Evolutionary conservation across 2,888 invertebrate genomes (phyloP), one percentile per base, ranked within the genome.

Genomic region (Plusia festucae): DNA sequence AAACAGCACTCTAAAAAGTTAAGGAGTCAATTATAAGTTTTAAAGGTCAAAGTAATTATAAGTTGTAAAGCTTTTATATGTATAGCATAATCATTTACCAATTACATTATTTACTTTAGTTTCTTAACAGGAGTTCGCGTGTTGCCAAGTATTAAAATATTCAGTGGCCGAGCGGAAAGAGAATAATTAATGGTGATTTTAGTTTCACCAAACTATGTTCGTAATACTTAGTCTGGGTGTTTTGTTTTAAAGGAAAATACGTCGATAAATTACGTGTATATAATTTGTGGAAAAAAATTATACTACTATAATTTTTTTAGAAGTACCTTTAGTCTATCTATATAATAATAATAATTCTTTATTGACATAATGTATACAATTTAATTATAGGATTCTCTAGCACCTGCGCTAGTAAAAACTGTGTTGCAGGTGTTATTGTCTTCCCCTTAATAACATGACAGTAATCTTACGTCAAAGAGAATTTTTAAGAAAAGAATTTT

Each of bases 91-190:
- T 49, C 11, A 18, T 40, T 46, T 49, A 49, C 46, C 46, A 49
- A 18, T 49, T 49, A 49, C 11, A 49, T 18, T 49, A 49, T 49
- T 49, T 49, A 49, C 46, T 20, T 20, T 20, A 49, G 18, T 49
- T 49, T 49, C 46, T 49, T 49, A 46, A 8, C 46, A 46, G 16
- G 16, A 46, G 46, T 46, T 49, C 20, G 46, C 46, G 46, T 20
- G 46, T 49, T 49, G 46, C 46, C 46, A 20, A 27, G 13, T 20
- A 49, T 49, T 64, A 64, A 65, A 30, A 64, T 68, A 64, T 60
- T 49, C 46, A 49, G 46, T 49, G 20, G 18, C 20, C 55, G 34
- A 52, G 46, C 56, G 61, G 60, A 64, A 30, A 52, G 22, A 30
- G 18, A 55, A 53, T 13, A 30, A 49, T 44, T 64, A 56, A 53